Evolutionary conservation across 2,113 vertebrate genomes (phyloP).

Genomic region (Lagopus muta): DNA sequence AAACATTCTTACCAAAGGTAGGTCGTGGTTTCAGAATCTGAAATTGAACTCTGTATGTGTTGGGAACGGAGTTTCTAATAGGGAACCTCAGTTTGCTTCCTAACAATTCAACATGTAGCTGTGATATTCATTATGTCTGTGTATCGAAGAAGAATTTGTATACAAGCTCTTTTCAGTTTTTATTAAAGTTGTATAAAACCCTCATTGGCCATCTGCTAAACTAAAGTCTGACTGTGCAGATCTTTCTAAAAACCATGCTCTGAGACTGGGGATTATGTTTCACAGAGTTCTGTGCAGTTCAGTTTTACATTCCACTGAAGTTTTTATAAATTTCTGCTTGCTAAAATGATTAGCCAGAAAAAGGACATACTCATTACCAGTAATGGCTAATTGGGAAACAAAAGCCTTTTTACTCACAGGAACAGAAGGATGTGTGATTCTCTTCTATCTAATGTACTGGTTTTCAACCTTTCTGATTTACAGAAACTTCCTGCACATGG

Average conservation of each 20-base stretch:
- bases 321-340: not conserved
- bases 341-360: not conserved
- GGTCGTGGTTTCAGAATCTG: not conserved
- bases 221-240: not conserved
- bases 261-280: not conserved
- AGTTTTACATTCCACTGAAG: not conserved
- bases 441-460: not conserved
- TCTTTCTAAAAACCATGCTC: not conserved
- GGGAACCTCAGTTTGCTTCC: not conserved
- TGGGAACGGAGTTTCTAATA: not conserved
- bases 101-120: not conserved
- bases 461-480: not conserved
- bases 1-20: not conserved
- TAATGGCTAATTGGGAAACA: not conserved
- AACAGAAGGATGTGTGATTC: not conserved
- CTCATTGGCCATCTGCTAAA: not conserved
- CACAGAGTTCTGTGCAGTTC: not conserved
- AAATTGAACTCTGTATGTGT: not conserved
- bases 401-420: not conserved
- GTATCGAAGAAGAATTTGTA: not conserved
- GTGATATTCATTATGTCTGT: not conserved
- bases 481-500: not conserved
- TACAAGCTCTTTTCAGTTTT: not conserved
- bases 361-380: not conserved
- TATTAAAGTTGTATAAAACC: not conserved